A percentile compares a stretch with the other conserved stretches of the same genome.
These are phyloP conservation scores for Decapterus maruadsi DNA, from an alignment of 2,797 vertebrate species.

Conservation along the genomic window DNA sequence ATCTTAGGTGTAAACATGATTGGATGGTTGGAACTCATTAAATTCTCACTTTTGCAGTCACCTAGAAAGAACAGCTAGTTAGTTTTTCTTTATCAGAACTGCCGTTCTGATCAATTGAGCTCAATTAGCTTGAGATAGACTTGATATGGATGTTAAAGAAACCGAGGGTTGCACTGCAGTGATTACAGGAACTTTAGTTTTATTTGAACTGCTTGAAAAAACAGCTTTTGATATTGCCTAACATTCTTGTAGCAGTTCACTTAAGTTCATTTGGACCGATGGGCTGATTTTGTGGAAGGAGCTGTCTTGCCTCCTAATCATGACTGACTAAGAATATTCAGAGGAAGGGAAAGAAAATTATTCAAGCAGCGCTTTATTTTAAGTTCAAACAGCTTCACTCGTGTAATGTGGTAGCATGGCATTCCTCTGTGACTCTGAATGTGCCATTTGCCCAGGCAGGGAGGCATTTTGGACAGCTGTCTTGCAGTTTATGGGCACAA, in stretches of 20 bases:
- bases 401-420: not conserved
- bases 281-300: not conserved
- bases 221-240: not conserved
- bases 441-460: conserved; percentile 28
- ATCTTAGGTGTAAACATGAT: no score
- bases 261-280: not conserved
- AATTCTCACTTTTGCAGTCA: no score
- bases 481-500: conserved; percentile 32
- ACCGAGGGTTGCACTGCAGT: not conserved
- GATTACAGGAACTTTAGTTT: not conserved
- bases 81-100: no score
- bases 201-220: not conserved
- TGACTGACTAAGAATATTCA: not conserved
- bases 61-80: no score
- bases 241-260: not conserved
- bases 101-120: no score
- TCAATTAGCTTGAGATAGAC: no score
- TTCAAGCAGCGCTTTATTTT: not conserved
- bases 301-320: not conserved
- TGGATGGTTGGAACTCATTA: no score
- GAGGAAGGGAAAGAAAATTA: not conserved
- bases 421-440: conserved; percentile 24
- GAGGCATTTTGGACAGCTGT: conserved; percentile 52
- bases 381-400: conserved; percentile 5
- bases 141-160: no score